phyloP scores from a whole-genome alignment of 37 sponge, comb jelly and placozoan genomes.

The Lycopodina hypogea region DNA sequence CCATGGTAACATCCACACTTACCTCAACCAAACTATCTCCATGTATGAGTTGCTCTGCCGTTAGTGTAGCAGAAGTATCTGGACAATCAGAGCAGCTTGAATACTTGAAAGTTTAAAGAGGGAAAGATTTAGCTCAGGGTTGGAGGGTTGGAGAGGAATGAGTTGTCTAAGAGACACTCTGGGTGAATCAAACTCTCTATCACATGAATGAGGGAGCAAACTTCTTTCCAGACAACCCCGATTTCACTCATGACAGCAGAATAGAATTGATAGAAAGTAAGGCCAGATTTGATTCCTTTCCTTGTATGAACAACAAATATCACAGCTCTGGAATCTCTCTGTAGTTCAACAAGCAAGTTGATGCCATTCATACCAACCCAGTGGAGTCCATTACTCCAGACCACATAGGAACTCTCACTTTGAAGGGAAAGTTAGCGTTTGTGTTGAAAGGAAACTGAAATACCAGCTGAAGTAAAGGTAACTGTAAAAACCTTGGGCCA shows the following conservation, averaged over 20 bases:
- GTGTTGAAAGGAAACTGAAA: constrained; percentile 28
- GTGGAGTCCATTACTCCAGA: constrained; percentile 9
- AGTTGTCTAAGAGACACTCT: neutral
- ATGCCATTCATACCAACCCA: constrained; percentile 17
- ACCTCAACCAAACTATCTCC: neutral
- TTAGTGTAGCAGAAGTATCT: neutral
- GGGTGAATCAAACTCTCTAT: constrained; percentile 7
- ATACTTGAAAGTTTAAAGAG: neutral
- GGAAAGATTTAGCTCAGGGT: neutral
- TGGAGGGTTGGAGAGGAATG: neutral
- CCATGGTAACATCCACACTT: neutral
- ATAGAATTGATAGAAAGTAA: neutral
- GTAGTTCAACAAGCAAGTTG: neutral
- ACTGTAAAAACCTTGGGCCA: constrained; percentile 15
- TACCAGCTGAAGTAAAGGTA: constrained; percentile 7
- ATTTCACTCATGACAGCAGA: neutral
- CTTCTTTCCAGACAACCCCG: neutral
- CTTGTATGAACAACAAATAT: constrained; percentile 2
- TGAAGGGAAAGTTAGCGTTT: constrained; percentile 17
- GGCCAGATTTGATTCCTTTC: neutral
- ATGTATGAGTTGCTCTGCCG: neutral
- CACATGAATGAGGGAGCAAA: neutral
- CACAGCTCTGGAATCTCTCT: neutral
- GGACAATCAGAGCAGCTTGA: neutral
- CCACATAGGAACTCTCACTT: neutral